These are phyloP conservation scores for Clarias gariepinus DNA, from an alignment of 2,113 vertebrate species.

Conservation along the genomic window DNA sequence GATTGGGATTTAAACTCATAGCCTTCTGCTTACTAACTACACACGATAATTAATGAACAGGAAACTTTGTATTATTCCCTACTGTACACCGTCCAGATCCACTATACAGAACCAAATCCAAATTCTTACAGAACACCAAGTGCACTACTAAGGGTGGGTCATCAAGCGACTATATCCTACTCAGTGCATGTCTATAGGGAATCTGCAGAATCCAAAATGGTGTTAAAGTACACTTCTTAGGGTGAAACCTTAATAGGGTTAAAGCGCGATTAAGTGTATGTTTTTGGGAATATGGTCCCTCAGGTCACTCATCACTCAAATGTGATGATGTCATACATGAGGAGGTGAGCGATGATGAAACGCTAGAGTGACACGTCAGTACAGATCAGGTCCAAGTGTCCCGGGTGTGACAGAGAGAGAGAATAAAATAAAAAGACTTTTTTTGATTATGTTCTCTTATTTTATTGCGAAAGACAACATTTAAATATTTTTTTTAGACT, in stretches of 20 bases:
- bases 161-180: background rate
- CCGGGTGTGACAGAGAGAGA: background rate
- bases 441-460: too few species aligned
- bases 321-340: conserved; percentile 1
- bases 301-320: background rate
- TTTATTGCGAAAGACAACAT: too few species aligned
- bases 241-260: background rate
- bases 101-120: too few species aligned
- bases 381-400: conserved; percentile 10
- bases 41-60: background rate
- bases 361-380: conserved; percentile 76
- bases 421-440: background rate
- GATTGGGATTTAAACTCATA: conserved; percentile 10
- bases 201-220: background rate
- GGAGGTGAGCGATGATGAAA: conserved; percentile 61
- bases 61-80: too few species aligned
- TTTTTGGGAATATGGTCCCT: too few species aligned
- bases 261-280: too few species aligned
- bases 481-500: too few species aligned
- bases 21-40: background rate
- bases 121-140: background rate
- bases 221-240: background rate
- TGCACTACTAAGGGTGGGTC: background rate
- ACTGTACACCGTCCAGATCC: too few species aligned
- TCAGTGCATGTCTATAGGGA: background rate